Evolutionary conservation across 2,888 invertebrate genomes (phyloP).

Genomic region (Synergus japonicus): DNA sequence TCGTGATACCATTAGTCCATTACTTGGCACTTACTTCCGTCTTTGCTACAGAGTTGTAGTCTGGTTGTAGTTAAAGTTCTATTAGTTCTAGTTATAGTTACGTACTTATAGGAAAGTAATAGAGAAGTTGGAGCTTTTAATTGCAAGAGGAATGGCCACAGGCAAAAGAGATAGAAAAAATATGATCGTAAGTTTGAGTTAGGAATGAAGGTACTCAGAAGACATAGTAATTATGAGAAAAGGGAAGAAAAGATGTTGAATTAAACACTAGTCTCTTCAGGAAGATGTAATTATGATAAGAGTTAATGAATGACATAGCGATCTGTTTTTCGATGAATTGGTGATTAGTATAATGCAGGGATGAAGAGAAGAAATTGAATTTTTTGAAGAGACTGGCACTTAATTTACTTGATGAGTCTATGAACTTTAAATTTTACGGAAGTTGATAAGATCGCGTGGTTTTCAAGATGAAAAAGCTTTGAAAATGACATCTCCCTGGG

Average conservation of each 20-base stretch:
- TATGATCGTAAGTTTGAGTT: background rate
- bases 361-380: background rate
- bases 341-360: background rate
- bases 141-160: background rate
- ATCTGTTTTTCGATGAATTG: background rate
- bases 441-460: background rate
- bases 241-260: background rate
- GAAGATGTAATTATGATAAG: background rate
- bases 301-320: background rate
- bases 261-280: background rate
- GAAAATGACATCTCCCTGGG: background rate
- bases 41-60: background rate
- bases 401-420: background rate
- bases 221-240: background rate
- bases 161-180: background rate
- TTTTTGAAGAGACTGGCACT: background rate
- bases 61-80: too few species aligned
- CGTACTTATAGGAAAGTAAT: background rate
- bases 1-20: conserved; percentile 26
- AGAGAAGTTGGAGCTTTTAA: background rate
- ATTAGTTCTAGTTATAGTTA: background rate
- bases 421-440: background rate
- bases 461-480: background rate
- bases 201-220: background rate
- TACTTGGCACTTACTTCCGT: conserved; percentile 3